Evolutionary conservation across 2,113 vertebrate genomes (phyloP).

Genomic region (Monarcha castaneiventris): DNA sequence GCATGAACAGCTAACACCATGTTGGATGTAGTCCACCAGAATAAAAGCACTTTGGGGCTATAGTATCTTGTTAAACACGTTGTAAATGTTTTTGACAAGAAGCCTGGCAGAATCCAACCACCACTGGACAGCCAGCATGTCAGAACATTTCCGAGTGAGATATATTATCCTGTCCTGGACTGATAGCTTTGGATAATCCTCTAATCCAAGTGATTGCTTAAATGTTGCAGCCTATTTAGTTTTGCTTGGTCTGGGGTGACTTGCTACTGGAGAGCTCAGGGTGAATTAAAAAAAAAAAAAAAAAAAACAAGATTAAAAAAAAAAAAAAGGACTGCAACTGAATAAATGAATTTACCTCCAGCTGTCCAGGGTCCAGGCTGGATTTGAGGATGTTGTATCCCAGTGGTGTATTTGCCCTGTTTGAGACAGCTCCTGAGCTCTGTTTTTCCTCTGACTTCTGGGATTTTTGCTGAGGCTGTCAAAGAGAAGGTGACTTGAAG

Average conservation of each 20-base stretch:
- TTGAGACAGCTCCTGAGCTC: neutral
- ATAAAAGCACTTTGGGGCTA: neutral
- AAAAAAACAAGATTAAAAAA: neutral
- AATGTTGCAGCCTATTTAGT: neutral
- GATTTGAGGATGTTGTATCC: neutral
- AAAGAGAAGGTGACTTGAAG: neutral
- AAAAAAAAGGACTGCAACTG: neutral
- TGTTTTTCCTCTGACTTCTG: neutral
- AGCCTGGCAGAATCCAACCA: neutral
- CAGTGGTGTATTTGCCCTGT: neutral
- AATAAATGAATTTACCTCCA: neutral
- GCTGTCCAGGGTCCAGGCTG: neutral
- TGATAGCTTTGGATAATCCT: constrained; percentile 20
- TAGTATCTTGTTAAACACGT: neutral
- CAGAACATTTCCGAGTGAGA: neutral
- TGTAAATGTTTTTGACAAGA: neutral
- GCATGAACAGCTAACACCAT: neutral
- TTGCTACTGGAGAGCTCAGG: neutral
- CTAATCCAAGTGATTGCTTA: constrained; percentile 1
- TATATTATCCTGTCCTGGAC: neutral
- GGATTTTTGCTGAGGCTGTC: neutral
- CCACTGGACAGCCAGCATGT: neutral
- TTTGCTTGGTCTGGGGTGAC: neutral
- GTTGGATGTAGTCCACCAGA: neutral
- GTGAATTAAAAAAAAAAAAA: neutral